Conservation (phyloP, 2,113 vertebrate species). For the Cryptotis parvus region DNA sequence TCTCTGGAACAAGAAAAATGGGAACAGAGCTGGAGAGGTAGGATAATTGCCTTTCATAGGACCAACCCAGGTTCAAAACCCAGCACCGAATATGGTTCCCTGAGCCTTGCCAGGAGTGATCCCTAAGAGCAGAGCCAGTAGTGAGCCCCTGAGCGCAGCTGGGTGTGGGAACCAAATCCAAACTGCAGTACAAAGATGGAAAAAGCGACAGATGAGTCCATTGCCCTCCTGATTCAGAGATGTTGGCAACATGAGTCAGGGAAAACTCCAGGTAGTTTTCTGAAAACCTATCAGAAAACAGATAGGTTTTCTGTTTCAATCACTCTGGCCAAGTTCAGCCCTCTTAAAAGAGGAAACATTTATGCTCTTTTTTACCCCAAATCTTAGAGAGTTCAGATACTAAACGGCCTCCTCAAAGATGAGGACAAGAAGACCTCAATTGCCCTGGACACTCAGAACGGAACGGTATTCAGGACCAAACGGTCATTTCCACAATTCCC, state of each 20-base stretch:
- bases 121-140: no score
- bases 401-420: neutral
- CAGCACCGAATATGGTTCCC: no score
- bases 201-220: neutral
- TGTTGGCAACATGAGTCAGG: neutral
- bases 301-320: no score
- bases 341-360: neutral
- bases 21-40: no score
- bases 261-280: neutral
- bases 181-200: no score
- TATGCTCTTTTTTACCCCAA: neutral
- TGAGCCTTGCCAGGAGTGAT: no score
- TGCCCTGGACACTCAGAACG: no score
- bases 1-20: neutral
- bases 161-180: no score
- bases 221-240: neutral
- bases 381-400: neutral
- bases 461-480: neutral
- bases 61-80: no score
- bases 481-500: neutral
- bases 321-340: neutral
- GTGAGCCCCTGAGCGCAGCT: no score
- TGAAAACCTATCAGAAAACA: no score
- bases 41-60: no score
- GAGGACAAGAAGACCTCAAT: neutral